Conservation (phyloP, 2,113 vertebrate species). For the Cochlearius cochlearius region DNA sequence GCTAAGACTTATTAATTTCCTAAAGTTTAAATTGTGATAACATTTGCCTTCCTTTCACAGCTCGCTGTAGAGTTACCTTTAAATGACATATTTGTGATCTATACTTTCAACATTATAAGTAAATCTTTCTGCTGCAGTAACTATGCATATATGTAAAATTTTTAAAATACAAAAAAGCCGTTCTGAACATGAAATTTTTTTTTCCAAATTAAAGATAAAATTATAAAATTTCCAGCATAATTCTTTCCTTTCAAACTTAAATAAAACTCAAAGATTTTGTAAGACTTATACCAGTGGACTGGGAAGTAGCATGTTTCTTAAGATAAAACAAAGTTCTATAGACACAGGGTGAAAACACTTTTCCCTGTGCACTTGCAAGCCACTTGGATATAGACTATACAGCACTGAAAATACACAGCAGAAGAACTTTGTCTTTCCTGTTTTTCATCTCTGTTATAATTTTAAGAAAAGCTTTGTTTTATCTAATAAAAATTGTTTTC, state of each 20-base stretch:
- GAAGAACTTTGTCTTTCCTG: rapidly evolving
- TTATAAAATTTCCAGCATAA: not conserved
- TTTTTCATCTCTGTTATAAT: not conserved
- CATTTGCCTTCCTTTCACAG: not conserved
- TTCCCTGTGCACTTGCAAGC: not conserved
- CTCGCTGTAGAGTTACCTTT: not conserved
- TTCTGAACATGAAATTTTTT: not conserved
- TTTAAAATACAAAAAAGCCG: not conserved
- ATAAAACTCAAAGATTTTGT: not conserved
- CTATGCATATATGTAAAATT: not conserved
- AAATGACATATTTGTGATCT: not conserved
- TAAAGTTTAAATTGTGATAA: not conserved
- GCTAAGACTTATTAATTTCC: not conserved
- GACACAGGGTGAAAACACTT: not conserved
- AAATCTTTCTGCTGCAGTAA: not conserved
- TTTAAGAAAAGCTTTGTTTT: not conserved
- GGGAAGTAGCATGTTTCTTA: not conserved
- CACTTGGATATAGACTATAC: not conserved
- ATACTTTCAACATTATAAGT: not conserved
- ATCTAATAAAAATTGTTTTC: not conserved
- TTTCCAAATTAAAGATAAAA: not conserved
- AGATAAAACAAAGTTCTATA: not conserved
- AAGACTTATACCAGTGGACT: not conserved
- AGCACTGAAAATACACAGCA: not conserved
- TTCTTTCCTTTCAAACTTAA: not conserved